Percentiles rank a stretch among this genome's conserved stretches.
Evolutionary conservation across 1,140 invertebrate genomes (phyloP).

Genomic region (Pomacea maculata): DNA sequence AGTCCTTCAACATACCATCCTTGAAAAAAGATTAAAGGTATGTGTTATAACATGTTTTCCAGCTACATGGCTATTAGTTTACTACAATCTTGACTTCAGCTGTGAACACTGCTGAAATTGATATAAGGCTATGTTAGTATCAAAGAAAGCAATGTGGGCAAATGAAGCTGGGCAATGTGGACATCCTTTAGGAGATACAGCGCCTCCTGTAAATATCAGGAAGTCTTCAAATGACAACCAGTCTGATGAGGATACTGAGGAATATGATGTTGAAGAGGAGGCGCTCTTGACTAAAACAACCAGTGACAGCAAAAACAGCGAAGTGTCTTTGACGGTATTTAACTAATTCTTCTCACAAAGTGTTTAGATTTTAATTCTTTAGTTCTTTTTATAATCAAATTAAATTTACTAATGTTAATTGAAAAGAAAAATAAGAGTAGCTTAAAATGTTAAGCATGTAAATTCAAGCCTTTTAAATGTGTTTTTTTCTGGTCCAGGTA

Average conservation of each 20-base stretch:
- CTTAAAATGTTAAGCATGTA: not conserved
- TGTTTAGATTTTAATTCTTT: not conserved
- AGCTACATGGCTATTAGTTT: too few relatives aligned
- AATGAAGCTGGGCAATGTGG: not conserved
- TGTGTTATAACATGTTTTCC: too few relatives aligned
- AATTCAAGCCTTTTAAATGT: too few relatives aligned
- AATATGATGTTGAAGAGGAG: not conserved
- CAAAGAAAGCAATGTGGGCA: not conserved
- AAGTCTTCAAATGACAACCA: not conserved
- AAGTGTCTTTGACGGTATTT: not conserved
- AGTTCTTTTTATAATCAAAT: not conserved
- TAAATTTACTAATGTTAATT: not conserved
- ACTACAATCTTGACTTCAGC: not conserved
- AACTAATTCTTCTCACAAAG: not conserved
- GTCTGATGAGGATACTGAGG: conserved; percentile 7
- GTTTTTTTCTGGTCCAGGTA: not conserved
- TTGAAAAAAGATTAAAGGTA: too few relatives aligned
- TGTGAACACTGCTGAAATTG: not conserved
- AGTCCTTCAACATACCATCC: too few relatives aligned
- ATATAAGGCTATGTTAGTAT: not conserved
- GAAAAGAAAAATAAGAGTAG: not conserved
- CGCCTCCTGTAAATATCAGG: not conserved
- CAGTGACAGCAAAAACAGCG: not conserved
- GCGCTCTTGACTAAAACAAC: not conserved
- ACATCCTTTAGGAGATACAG: not conserved